Percentiles rank a stretch among this genome's conserved stretches.
These are phyloP conservation scores for Lordiphosa collinella DNA, from an alignment of 1,140 invertebrate genomes.

Conservation along the genomic window DNA sequence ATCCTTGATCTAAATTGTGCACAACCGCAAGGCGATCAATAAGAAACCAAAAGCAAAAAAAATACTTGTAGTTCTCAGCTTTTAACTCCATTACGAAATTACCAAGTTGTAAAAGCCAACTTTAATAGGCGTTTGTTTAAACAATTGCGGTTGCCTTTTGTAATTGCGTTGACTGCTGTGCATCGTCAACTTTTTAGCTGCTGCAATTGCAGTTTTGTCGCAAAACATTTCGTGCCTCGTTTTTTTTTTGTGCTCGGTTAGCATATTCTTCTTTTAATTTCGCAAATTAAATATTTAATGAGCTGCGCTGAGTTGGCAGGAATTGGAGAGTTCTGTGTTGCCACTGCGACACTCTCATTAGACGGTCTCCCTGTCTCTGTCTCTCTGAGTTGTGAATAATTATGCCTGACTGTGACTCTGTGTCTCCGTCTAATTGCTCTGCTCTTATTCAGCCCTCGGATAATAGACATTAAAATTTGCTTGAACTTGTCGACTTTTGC, in stretches of 20 bases:
- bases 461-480: background rate
- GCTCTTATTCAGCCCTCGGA: background rate
- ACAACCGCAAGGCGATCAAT: slow-evolving; percentile 72
- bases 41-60: slow-evolving; percentile 24
- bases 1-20: slow-evolving; percentile 75
- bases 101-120: slow-evolving; percentile 64
- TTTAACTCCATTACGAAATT: slow-evolving; percentile 46
- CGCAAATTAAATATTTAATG: slow-evolving; percentile 72
- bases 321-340: slow-evolving; percentile 12
- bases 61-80: slow-evolving; percentile 13
- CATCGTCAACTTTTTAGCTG: slow-evolving; percentile 9
- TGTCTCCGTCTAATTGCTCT: slow-evolving; percentile 12
- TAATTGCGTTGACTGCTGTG: slow-evolving; percentile 14
- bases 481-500: too few species aligned
- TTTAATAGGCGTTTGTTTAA: slow-evolving; percentile 60
- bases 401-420: slow-evolving; percentile 10
- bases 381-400: slow-evolving; percentile 46
- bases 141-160: slow-evolving; percentile 43
- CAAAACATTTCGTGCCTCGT: slow-evolving; percentile 7
- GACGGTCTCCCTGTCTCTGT: background rate
- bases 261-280: slow-evolving; percentile 68
- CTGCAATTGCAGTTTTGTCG: slow-evolving; percentile 20
- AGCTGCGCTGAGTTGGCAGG: slow-evolving; percentile 41
- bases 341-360: slow-evolving; percentile 47
- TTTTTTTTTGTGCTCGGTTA: slow-evolving; percentile 36